A percentile compares a stretch with the other conserved stretches of the same genome.
Evolutionary conservation across 1,140 invertebrate species (phyloP).

Genomic region (Heliothis subflexa): DNA sequence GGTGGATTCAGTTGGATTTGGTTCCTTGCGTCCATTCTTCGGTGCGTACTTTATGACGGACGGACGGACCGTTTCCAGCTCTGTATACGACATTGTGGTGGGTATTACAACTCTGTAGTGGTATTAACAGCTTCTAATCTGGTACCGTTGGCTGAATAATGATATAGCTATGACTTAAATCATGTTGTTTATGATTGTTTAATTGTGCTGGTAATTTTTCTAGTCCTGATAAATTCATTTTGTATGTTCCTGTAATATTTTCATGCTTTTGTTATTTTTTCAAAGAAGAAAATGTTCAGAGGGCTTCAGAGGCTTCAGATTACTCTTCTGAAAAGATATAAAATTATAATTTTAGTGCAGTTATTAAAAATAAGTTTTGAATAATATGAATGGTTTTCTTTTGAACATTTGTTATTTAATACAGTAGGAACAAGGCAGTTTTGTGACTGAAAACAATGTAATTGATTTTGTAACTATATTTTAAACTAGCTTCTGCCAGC

Average conservation of each 20-base stretch:
- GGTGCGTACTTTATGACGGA: slow-evolving; percentile 4
- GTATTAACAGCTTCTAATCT: neutral
- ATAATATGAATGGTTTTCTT: too few species aligned
- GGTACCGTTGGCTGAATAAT: slow-evolving; percentile 5
- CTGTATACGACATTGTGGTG: neutral
- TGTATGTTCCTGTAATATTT: neutral
- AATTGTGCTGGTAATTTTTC: neutral
- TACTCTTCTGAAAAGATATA: too few species aligned
- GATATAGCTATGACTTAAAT: neutral
- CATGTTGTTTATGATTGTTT: too few species aligned
- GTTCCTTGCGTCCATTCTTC: neutral
- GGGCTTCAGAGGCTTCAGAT: too few species aligned
- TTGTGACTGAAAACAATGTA: too few species aligned
- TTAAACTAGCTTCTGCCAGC: too few species aligned
- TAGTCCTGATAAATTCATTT: neutral
- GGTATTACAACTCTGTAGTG: neutral
- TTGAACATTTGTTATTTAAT: too few species aligned
- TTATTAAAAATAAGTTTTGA: too few species aligned
- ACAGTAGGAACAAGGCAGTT: too few species aligned
- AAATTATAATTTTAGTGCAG: too few species aligned
- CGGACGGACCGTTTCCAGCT: neutral
- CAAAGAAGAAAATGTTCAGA: neutral
- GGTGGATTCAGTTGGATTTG: neutral
- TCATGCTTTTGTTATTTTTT: neutral
- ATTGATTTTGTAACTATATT: too few species aligned